Percentiles rank a stretch among this genome's conserved stretches.
phyloP scores from a whole-genome alignment of 2,797 vertebrate species.

The Tragelaphus eurycerus region DNA sequence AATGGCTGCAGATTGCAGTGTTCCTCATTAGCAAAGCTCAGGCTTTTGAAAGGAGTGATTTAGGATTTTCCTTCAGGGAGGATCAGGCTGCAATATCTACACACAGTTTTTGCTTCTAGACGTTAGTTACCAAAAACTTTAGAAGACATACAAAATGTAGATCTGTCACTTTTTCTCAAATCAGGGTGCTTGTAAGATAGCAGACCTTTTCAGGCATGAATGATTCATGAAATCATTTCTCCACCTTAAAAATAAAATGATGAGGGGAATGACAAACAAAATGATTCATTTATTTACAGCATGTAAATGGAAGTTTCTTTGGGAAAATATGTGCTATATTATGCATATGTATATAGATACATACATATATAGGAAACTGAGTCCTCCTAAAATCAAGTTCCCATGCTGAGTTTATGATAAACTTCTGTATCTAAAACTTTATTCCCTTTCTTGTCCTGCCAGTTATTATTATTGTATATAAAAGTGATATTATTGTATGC shows the following conservation, averaged over 20 bases:
- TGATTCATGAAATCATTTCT: slow-evolving; percentile 55
- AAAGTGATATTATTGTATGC: not conserved
- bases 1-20: slow-evolving; percentile 61
- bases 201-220: slow-evolving; percentile 59
- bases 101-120: slow-evolving; percentile 41
- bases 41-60: slow-evolving; percentile 73
- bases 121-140: slow-evolving; percentile 41
- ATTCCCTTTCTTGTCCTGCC: not conserved
- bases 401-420: not conserved
- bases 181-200: slow-evolving; percentile 45
- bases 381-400: not conserved
- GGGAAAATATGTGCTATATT: not conserved
- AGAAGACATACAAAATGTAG: slow-evolving; percentile 41
- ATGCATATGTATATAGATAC: not conserved
- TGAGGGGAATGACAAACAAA: slow-evolving; percentile 30
- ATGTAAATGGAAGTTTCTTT: slow-evolving; percentile 56
- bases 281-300: slow-evolving; percentile 46
- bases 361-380: not conserved
- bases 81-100: slow-evolving; percentile 49
- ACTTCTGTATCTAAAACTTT: not conserved
- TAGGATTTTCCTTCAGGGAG: slow-evolving; percentile 72
- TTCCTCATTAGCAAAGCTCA: slow-evolving; percentile 70
- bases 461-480: not conserved
- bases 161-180: slow-evolving; percentile 49
- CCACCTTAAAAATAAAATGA: slow-evolving; percentile 40